Base-by-base conservation (phyloP, 1,140 invertebrate species). In the Drosophila trapezifrons region DNA sequence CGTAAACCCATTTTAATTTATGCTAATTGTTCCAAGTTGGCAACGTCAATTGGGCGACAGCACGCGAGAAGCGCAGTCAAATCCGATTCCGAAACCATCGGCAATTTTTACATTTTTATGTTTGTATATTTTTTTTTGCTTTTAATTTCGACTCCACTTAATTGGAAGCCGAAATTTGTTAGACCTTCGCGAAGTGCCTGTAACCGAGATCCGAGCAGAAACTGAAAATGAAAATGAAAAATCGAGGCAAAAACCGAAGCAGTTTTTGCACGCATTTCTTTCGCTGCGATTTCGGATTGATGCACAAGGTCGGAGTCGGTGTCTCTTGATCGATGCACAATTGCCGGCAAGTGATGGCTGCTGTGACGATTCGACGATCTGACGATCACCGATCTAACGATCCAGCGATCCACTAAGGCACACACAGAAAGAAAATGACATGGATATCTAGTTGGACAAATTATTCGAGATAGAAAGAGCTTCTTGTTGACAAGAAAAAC, bases 1-100 rank as follows among this genome's bases (percentile, higher is more conserved):
- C 80, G 85, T 89, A 89, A 84, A 90, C 77, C 80, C 89, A 89
- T 75, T 84, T 89, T 89, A 89, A 89, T 89, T 89, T 89, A 89
- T 89, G 84, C 80, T 89, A 89, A 89, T 89, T 89, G 85, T 65
- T 65, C 62, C 62, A 66, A 78, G 66, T 52, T 79, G 77, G 66
- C 69, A 72, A 72, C 75, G 76, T 78, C 80, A 79, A 83, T 84
- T 83, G 76, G 80, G 55, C 47, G 62, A 75, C 66, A 87, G 69
- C 76, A 82, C 66, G 83, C 75, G 64, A 86, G 70, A 76, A 82
- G 59, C 75, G 46, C 64, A 69, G 56, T 55, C 55, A 40, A 78
- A 78, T 62, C 20, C 40, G 57, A 84, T 78, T 76, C 59, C 63
- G 60, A 75, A 78, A 62, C 62, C 74, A 54, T 66, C 35, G 65